A percentile compares a stretch with the other conserved stretches of the same genome.
These are phyloP conservation scores for Alligator mississippiensis DNA, from an alignment of 2,113 vertebrate genomes.

Conservation along the genomic window DNA sequence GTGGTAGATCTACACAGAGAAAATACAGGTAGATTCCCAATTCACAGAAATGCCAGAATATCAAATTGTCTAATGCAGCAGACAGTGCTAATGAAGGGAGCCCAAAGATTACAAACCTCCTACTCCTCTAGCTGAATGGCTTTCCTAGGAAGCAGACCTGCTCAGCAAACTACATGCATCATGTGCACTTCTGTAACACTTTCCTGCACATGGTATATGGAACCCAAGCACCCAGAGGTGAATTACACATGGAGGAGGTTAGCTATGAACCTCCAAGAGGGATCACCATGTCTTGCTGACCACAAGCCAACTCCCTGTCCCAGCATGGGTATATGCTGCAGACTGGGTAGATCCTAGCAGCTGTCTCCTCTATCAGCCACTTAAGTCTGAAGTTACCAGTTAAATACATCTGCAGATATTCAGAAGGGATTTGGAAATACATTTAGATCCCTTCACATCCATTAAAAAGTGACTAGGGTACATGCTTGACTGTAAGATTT, in stretches of 20 bases:
- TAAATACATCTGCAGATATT: background rate
- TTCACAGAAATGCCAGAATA: too few species aligned
- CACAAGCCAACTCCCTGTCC: background rate
- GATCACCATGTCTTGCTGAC: background rate
- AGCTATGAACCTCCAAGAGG: background rate
- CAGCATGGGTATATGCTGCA: background rate
- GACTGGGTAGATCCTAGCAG: background rate
- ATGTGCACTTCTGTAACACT: background rate
- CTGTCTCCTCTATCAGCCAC: background rate
- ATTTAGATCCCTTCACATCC: background rate
- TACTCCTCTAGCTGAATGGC: background rate
- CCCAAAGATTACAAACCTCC: background rate
- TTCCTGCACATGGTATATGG: background rate
- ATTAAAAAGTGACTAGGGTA: background rate
- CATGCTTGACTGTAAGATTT: background rate
- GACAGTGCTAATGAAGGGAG: background rate
- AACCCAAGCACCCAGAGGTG: background rate
- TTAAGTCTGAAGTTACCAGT: background rate
- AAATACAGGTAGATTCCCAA: background rate
- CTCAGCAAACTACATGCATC: background rate
- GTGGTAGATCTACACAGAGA: background rate
- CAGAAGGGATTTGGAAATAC: background rate
- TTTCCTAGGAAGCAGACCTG: background rate
- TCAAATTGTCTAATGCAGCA: background rate
- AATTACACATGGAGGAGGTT: accelerated